Conservation (phyloP, 2,888 invertebrate genomes). For the Leptarthrus brevirostris region DNA sequence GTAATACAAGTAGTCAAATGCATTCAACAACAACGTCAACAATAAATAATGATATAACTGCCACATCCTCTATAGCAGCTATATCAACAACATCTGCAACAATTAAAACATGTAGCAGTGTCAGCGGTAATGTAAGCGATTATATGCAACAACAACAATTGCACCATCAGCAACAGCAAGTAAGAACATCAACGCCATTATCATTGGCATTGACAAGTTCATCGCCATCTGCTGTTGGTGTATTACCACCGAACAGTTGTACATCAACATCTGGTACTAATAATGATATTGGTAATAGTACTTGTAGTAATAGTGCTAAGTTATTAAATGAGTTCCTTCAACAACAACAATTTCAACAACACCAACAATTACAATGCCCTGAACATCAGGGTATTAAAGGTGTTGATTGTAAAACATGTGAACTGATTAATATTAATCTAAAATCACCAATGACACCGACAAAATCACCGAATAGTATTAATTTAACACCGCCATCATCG, state of each 20-base stretch:
- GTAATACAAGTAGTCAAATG: conserved; percentile 41
- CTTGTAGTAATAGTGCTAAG: conserved; percentile 60
- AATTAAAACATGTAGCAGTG: conserved; percentile 30
- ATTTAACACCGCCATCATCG: conserved; percentile 59
- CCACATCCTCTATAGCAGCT: conserved; percentile 55
- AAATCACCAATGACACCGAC: conserved; percentile 59
- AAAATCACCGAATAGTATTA: conserved; percentile 58
- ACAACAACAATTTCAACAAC: conserved; percentile 61
- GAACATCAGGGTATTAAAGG: conserved; percentile 64
- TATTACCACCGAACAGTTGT: conserved; percentile 36
- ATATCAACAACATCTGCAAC: conserved; percentile 55
- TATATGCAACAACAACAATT: conserved; percentile 23
- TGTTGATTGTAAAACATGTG: conserved; percentile 65
- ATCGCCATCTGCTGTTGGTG: conserved; percentile 13
- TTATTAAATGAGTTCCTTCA: conserved; percentile 65
- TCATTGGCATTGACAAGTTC: conserved; percentile 21
- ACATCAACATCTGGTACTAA: conserved; percentile 59
- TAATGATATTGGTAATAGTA: conserved; percentile 55
- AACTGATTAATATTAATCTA: conserved; percentile 61
- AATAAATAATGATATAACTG: conserved; percentile 35
- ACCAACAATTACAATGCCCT: conserved; percentile 58
- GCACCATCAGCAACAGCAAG: conserved; percentile 32
- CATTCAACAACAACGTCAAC: conserved; percentile 60
- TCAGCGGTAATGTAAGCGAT: conserved; percentile 4
- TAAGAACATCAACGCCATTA: conserved; percentile 43